Evolutionary conservation across 2,888 invertebrate species (phyloP).

Genomic region (Ormyrus nitidulus): DNA sequence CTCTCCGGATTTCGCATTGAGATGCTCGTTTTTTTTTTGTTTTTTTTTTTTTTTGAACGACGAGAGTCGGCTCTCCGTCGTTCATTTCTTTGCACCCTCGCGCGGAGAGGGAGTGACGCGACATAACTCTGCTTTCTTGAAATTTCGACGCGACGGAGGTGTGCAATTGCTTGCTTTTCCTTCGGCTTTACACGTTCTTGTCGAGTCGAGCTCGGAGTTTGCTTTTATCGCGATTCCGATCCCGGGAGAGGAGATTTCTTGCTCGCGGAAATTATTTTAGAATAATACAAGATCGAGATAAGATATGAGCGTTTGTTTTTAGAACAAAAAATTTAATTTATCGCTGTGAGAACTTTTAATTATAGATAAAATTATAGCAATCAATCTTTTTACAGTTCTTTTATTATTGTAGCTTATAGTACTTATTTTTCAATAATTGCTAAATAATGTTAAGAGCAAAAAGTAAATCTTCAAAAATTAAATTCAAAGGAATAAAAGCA

Average conservation of each 20-base stretch:
- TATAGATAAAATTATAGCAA: too few relatives aligned
- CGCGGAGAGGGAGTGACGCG: neutral
- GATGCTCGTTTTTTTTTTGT: neutral
- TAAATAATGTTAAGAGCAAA: too few relatives aligned
- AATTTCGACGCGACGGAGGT: constrained; percentile 50
- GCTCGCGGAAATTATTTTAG: neutral
- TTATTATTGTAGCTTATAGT: too few relatives aligned
- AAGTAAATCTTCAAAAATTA: too few relatives aligned
- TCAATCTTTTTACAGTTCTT: too few relatives aligned
- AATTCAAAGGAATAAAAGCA: too few relatives aligned
- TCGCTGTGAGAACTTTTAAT: too few relatives aligned
- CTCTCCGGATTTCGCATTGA: constrained; percentile 9
- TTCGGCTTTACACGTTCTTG: neutral
- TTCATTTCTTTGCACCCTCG: constrained; percentile 35
- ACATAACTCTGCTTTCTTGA: constrained; percentile 47
- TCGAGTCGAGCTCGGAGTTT: too few relatives aligned
- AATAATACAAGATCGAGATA: neutral
- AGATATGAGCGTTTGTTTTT: neutral
- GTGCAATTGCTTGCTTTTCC: neutral
- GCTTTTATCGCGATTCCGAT: too few relatives aligned
- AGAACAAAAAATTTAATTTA: too few relatives aligned
- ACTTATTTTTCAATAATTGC: too few relatives aligned
- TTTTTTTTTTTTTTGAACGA: neutral
- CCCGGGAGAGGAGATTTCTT: neutral
- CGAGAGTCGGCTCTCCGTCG: neutral